phyloP scores from a whole-genome alignment of 2,797 vertebrate species.

The Vespertilio murinus region DNA sequence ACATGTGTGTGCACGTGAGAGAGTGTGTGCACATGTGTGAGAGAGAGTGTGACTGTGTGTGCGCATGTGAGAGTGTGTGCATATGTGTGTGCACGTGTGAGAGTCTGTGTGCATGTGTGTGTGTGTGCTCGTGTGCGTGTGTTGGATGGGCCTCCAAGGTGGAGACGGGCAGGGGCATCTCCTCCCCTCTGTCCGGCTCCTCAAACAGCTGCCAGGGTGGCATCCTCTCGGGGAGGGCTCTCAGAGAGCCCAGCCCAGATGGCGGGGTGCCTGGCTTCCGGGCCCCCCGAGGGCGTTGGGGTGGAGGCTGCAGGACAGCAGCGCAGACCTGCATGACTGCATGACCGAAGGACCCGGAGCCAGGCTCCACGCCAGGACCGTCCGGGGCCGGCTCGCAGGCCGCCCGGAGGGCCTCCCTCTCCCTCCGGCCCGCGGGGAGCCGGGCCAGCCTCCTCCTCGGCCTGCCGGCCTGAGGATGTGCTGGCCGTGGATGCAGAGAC shows the following conservation, averaged over 20 bases:
- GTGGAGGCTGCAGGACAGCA: neutral
- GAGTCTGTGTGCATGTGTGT: too few relatives aligned
- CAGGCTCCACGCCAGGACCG: accelerated
- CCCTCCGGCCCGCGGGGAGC: accelerated
- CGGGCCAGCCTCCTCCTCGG: accelerated
- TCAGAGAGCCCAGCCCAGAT: neutral
- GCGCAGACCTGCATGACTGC: neutral
- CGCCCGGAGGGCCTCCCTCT: too few relatives aligned
- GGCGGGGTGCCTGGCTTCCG: accelerated
- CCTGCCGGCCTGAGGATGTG: neutral
- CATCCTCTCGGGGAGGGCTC: neutral
- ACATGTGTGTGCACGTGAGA: too few relatives aligned
- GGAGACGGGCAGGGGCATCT: neutral
- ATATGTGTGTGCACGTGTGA: too few relatives aligned
- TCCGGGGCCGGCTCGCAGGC: neutral
- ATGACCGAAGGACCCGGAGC: accelerated
- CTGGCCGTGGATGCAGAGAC: neutral
- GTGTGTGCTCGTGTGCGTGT: neutral
- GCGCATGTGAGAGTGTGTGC: too few relatives aligned
- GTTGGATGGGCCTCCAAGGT: neutral
- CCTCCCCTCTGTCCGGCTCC: neutral
- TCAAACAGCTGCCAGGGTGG: neutral
- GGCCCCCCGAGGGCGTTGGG: neutral
- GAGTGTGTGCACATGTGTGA: too few relatives aligned
- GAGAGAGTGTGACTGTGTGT: too few relatives aligned